Conservation (phyloP, 2,888 invertebrate species). For the Lepidochrysops patricia region DNA sequence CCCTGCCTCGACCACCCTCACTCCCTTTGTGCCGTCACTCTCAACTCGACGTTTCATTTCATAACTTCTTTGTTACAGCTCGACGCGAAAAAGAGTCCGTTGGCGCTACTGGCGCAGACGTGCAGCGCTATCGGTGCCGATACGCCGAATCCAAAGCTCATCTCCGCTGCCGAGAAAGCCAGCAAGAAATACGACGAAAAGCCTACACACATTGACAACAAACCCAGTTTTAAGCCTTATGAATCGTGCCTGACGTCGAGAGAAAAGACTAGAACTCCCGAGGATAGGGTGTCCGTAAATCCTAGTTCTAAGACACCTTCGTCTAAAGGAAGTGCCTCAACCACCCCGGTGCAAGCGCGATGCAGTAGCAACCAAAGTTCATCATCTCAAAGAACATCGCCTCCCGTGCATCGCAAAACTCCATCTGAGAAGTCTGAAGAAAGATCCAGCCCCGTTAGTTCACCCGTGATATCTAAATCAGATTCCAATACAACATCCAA, state of each 20-base stretch:
- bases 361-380: slow-evolving; percentile 88
- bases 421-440: slow-evolving; percentile 73
- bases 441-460: slow-evolving; percentile 59
- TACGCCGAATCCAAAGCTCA: slow-evolving; percentile 83
- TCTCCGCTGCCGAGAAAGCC: slow-evolving; percentile 83
- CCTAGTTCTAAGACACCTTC: slow-evolving; percentile 75
- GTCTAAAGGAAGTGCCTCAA: slow-evolving; percentile 69
- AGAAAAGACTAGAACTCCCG: slow-evolving; percentile 80
- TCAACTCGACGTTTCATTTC: slow-evolving; percentile 71
- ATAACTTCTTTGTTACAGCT: slow-evolving; percentile 83
- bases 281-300: slow-evolving; percentile 75
- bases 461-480: slow-evolving; percentile 57
- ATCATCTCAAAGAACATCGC: slow-evolving; percentile 77
- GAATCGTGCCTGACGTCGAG: slow-evolving; percentile 78
- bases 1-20: slow-evolving; percentile 44
- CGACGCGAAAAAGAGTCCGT: slow-evolving; percentile 97
- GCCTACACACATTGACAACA: slow-evolving; percentile 70
- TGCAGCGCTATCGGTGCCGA: slow-evolving; percentile 98
- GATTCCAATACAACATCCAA: slow-evolving; percentile 68
- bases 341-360: slow-evolving; percentile 70
- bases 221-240: slow-evolving; percentile 84
- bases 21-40: slow-evolving; percentile 70
- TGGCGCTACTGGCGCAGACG: slow-evolving; percentile 95
- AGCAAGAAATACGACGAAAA: slow-evolving; percentile 80
- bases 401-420: slow-evolving; percentile 72